Conservation (phyloP, 1,140 invertebrate species). For the Odontomachus brunneus region DNA sequence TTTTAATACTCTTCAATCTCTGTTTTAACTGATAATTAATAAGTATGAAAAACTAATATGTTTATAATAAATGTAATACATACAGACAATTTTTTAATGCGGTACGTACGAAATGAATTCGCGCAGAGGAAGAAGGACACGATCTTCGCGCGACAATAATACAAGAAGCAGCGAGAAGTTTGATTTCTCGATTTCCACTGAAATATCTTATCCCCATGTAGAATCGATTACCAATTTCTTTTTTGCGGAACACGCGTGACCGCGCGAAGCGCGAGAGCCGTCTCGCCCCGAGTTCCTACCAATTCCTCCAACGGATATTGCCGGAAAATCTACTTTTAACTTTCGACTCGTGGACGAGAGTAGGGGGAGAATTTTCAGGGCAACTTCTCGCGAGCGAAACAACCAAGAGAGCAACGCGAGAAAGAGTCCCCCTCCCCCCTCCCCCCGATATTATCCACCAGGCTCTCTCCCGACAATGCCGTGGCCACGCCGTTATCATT, state of each 20-base stretch:
- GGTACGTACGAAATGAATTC: too few species aligned
- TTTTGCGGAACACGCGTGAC: not conserved
- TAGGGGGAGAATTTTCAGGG: slow-evolving; percentile 10
- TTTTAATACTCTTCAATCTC: too few species aligned
- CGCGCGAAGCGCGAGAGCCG: slow-evolving; percentile 2
- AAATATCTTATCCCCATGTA: not conserved
- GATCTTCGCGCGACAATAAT: not conserved
- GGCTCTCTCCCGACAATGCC: slow-evolving; percentile 3
- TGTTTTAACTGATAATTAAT: too few species aligned
- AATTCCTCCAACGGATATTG: slow-evolving; percentile 22
- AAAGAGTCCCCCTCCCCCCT: too few species aligned
- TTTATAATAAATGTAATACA: too few species aligned
- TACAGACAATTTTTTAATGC: too few species aligned
- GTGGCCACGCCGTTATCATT: slow-evolving; percentile 51
- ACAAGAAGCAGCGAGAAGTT: too few species aligned
- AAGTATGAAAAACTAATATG: too few species aligned
- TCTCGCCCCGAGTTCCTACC: slow-evolving; percentile 7
- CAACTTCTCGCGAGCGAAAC: slow-evolving; percentile 23
- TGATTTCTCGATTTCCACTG: not conserved
- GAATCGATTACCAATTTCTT: slow-evolving; percentile 9
- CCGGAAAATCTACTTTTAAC: slow-evolving; percentile 55
- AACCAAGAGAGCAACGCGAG: slow-evolving; percentile 32
- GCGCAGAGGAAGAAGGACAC: too few species aligned
- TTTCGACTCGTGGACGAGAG: not conserved
- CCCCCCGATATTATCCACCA: not conserved